A percentile compares a stretch with the other conserved stretches of the same genome.
Evolutionary conservation across 2,888 invertebrate species (phyloP).

Genomic region (Hesperia comma): DNA sequence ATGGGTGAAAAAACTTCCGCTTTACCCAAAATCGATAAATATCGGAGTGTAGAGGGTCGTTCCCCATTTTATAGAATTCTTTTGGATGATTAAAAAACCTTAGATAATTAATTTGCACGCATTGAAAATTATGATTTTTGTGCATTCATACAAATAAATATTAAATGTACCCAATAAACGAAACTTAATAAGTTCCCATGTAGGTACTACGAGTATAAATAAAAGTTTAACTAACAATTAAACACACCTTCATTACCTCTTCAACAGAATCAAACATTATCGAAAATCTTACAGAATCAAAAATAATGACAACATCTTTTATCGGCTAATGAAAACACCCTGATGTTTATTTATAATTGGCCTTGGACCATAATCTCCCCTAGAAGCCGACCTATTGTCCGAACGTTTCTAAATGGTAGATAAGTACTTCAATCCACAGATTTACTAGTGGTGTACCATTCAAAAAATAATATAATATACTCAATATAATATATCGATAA

Average conservation of each 20-base stretch:
- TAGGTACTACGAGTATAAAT: too few species aligned
- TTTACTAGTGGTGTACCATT: conserved; percentile 51
- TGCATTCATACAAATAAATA: too few species aligned
- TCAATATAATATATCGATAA: conserved; percentile 26
- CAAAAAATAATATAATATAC: not conserved
- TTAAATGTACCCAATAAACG: too few species aligned
- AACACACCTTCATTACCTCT: too few species aligned
- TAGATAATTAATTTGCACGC: too few species aligned
- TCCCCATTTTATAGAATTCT: not conserved
- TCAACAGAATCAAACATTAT: too few species aligned
- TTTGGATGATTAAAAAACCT: too few species aligned
- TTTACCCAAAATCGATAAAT: conserved; percentile 35
- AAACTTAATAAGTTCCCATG: too few species aligned
- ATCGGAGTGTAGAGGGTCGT: conserved; percentile 13
- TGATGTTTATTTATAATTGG: conserved; percentile 17
- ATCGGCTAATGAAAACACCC: not conserved
- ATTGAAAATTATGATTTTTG: too few species aligned
- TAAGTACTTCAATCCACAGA: conserved; percentile 51
- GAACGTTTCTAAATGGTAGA: conserved; percentile 65
- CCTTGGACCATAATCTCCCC: conserved; percentile 55
- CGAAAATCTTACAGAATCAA: too few species aligned
- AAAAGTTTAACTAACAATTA: too few species aligned
- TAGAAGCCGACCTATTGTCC: conserved; percentile 57
- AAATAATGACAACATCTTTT: too few species aligned
- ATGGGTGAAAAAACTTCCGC: conserved; percentile 42